Evolutionary conservation across 2,113 vertebrate genomes (phyloP).

Genomic region (Hystrix cristata): DNA sequence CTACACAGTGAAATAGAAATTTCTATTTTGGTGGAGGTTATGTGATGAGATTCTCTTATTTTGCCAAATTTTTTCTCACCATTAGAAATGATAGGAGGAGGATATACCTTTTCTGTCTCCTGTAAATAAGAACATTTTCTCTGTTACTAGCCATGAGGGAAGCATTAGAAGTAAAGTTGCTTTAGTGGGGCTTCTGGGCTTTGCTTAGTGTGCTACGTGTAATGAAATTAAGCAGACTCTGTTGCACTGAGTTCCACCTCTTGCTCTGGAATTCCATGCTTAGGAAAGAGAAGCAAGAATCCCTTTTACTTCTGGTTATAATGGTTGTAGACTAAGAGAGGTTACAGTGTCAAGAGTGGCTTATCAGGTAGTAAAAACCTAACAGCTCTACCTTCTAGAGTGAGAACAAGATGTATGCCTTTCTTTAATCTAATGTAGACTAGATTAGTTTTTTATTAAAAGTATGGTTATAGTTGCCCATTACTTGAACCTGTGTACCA

Average conservation of each 20-base stretch:
- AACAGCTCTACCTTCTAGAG: background rate
- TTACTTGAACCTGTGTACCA: background rate
- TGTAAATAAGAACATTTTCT: background rate
- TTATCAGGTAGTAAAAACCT: slow-evolving; percentile 5
- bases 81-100: background rate
- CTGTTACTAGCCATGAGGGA: background rate
- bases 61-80: slow-evolving; percentile 10
- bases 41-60: slow-evolving; percentile 18
- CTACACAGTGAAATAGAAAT: background rate
- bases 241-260: background rate
- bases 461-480: background rate
- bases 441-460: slow-evolving; percentile 29
- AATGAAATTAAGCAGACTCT: background rate
- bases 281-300: background rate
- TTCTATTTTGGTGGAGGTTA: background rate
- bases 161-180: background rate
- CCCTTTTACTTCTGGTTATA: background rate
- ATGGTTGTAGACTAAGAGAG: background rate
- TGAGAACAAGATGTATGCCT: slow-evolving; percentile 10
- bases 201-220: background rate
- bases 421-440: background rate
- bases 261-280: background rate
- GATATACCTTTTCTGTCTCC: background rate
- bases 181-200: background rate
- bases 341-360: background rate